phyloP scores from a whole-genome alignment of 2,888 invertebrate genomes.

The Bhutanitis thaidina region DNA sequence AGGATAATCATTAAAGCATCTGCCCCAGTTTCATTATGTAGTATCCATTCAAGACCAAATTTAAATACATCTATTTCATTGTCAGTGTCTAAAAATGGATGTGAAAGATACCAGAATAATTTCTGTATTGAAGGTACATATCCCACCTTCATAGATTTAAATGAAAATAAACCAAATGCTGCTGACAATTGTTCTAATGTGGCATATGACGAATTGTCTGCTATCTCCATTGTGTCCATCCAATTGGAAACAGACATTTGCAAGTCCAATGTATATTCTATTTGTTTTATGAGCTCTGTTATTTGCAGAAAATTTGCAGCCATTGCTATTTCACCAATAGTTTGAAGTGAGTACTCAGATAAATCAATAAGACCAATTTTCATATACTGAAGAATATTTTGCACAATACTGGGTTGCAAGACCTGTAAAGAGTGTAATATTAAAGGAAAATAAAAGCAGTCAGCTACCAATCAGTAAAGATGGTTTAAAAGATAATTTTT shows the following conservation, averaged over 20 bases:
- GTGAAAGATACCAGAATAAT: conserved; percentile 66
- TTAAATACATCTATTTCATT: conserved; percentile 56
- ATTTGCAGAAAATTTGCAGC: conserved; percentile 66
- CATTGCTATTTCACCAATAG: conserved; percentile 47
- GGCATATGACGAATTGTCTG: conserved; percentile 45
- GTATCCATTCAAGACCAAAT: conserved; percentile 62
- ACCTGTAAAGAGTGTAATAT: conserved; percentile 44
- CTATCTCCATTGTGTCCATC: conserved; percentile 53
- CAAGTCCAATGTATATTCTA: conserved; percentile 51
- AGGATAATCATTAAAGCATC: conserved; percentile 56
- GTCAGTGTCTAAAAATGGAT: conserved; percentile 50
- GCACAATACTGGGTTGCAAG: conserved; percentile 57
- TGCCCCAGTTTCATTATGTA: conserved; percentile 40
- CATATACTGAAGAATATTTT: conserved; percentile 57
- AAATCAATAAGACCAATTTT: conserved; percentile 56
- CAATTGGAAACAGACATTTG: conserved; percentile 49
- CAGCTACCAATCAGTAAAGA: no score
- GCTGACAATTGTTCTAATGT: conserved; percentile 46
- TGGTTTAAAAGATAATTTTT: no score
- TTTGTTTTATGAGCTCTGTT: conserved; percentile 58
- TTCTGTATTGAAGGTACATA: conserved; percentile 46
- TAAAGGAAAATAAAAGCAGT: no score
- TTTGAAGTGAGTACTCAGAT: conserved; percentile 41
- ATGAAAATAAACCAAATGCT: conserved; percentile 52
- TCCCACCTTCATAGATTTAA: conserved; percentile 51